phyloP scores from a whole-genome alignment of 2,797 vertebrate species.

The Dipus sagitta region DNA sequence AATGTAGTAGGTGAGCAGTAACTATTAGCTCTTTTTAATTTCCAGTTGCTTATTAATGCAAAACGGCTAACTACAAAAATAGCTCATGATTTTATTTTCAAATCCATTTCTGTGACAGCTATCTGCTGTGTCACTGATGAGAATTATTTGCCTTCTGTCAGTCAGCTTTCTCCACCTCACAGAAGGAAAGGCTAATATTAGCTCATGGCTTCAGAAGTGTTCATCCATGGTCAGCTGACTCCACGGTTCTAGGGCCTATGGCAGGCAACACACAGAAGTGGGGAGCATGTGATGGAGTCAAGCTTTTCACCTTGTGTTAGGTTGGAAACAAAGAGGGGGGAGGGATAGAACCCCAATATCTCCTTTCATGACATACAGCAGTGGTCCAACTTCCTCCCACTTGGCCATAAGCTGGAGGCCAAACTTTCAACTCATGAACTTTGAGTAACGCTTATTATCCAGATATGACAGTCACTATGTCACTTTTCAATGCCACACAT shows the following conservation, averaged over 20 bases:
- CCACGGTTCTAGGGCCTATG: not conserved
- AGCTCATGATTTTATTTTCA: not conserved
- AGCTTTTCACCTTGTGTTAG: not conserved
- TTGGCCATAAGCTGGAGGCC: not conserved
- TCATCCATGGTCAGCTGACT: not conserved
- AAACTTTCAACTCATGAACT: not conserved
- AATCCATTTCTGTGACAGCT: not conserved
- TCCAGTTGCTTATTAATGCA: not conserved
- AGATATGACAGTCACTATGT: not conserved
- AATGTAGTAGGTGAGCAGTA: not conserved
- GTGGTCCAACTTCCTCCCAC: not conserved
- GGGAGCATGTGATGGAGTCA: not conserved
- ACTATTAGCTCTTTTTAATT: not conserved
- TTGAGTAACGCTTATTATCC: not conserved
- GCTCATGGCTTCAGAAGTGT: not conserved
- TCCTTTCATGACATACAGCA: not conserved
- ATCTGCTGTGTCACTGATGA: not conserved
- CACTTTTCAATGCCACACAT: constrained; percentile 32
- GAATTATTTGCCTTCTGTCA: not conserved
- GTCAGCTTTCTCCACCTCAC: not conserved
- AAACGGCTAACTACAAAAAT: not conserved
- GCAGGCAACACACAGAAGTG: not conserved
- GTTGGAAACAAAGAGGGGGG: not conserved
- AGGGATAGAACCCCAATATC: not conserved
- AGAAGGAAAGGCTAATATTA: not conserved